These are phyloP conservation scores for Lasioglossum lativentre DNA, from an alignment of 2,888 invertebrate genomes.

Conservation along the genomic window DNA sequence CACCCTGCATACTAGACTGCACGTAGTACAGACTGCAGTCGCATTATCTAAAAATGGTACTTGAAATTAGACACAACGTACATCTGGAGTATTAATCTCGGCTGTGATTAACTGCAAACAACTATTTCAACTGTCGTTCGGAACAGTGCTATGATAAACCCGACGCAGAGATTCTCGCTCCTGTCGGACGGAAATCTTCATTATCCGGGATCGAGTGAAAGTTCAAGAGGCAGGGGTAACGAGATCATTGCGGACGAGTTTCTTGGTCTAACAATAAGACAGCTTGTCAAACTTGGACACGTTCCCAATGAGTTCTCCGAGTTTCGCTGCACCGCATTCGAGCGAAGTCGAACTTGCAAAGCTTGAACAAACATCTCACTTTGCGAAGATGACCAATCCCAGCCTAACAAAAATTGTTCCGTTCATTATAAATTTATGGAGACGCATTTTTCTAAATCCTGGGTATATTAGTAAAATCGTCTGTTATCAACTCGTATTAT, in stretches of 20 bases:
- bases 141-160: conserved; percentile 58
- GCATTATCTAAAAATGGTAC: too few species aligned
- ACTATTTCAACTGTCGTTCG: conserved; percentile 27
- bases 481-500: neutral
- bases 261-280: conserved; percentile 36
- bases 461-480: neutral
- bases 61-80: neutral
- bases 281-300: conserved; percentile 55
- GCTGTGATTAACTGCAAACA: neutral
- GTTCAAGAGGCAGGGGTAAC: conserved; percentile 55
- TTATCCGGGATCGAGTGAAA: conserved; percentile 54
- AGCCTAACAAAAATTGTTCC: neutral
- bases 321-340: conserved; percentile 34
- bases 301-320: conserved; percentile 60
- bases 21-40: too few species aligned
- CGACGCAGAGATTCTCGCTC: conserved; percentile 57
- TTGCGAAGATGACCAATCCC: conserved; percentile 18
- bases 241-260: conserved; percentile 62
- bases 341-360: conserved; percentile 39
- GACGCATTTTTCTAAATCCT: neutral
- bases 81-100: neutral
- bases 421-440: conserved; percentile 4
- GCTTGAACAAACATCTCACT: conserved; percentile 20
- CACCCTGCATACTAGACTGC: too few species aligned
- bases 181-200: conserved; percentile 58